Evolutionary conservation across 2,888 invertebrate species (phyloP).

Genomic region (Standfussiana lucernea): DNA sequence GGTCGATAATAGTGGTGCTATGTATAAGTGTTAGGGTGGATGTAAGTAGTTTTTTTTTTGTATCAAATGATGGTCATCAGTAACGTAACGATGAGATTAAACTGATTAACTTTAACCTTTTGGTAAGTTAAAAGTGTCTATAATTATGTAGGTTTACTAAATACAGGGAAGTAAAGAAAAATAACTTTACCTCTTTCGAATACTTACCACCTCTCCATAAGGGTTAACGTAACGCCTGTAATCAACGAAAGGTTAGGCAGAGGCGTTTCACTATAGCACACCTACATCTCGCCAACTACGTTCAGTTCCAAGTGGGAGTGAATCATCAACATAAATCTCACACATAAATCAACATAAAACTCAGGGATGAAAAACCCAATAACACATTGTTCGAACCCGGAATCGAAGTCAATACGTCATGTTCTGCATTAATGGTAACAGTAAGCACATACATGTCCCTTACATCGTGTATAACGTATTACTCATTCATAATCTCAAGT

Average conservation of each 20-base stretch:
- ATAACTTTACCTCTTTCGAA: neutral
- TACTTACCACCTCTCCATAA: neutral
- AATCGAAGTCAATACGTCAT: neutral
- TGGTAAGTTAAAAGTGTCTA: neutral
- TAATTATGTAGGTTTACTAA: neutral
- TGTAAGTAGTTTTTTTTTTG: neutral
- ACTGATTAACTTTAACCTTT: too few species aligned
- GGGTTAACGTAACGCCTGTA: neutral
- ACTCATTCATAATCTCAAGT: constrained; percentile 12
- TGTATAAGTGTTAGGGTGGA: neutral
- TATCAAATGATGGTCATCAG: neutral
- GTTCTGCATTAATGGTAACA: neutral
- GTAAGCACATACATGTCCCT: neutral
- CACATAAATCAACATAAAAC: neutral
- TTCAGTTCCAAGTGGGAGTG: neutral
- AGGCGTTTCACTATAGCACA: neutral
- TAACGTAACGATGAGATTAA: neutral
- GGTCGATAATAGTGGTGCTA: constrained; percentile 26
- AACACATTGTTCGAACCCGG: neutral
- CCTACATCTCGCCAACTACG: neutral
- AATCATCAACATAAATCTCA: neutral
- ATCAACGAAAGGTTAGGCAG: neutral
- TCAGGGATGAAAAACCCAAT: neutral
- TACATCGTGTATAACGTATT: neutral
- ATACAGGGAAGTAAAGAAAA: neutral